Evolutionary conservation across 2,113 vertebrate species (phyloP), one percentile per base, ranked within the genome.

Genomic region (Thinocorus orbignyianus): DNA sequence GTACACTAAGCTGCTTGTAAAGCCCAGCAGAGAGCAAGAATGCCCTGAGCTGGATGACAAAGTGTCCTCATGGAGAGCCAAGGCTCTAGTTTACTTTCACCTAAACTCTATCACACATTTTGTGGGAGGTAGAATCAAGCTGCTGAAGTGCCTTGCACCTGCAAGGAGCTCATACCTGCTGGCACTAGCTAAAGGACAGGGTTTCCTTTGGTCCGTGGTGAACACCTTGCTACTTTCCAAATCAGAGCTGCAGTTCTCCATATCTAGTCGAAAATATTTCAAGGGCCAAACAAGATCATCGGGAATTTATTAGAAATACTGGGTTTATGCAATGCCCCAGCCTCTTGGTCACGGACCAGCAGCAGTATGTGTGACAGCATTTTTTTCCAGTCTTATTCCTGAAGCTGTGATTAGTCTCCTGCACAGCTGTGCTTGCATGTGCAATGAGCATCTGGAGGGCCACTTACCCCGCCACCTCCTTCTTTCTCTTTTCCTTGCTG

Each of bases 201-300:
- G 72, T 76, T 60, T 54, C 7, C n/a, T 44, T 77, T 7, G 24
- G 20, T 44, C 9, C 0, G 0, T 5, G 1, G 4, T 33, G 16
- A 82, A 11, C 41, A 17, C 31, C 44, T 81, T 70, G n/a, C 17
- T 2, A 3, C 41, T 81, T 76, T 82, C 44, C 44, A 17, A 89
- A 62, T 23, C 11, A 33, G 57, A 81, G 13, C 33, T 69, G 18
- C 44, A 52, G 41, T 60, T 85, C 48, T 2, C 0, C 30, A 9
- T 49, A 52, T 13, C 30, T 17, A 25, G 19, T 37, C 4, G 6
- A 65, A 72, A 91, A 65, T 6, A 17, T 8, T 22, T 57, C 17
- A 23, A 65, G 13, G 17, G 28, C 71, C 41, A 48, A 41, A 41
- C 12, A 44, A 72, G 22, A 23, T 65, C 5, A 44, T 48, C 12